Evolutionary conservation across 2,113 vertebrate species (phyloP).

Genomic region (Elachura formosa): DNA sequence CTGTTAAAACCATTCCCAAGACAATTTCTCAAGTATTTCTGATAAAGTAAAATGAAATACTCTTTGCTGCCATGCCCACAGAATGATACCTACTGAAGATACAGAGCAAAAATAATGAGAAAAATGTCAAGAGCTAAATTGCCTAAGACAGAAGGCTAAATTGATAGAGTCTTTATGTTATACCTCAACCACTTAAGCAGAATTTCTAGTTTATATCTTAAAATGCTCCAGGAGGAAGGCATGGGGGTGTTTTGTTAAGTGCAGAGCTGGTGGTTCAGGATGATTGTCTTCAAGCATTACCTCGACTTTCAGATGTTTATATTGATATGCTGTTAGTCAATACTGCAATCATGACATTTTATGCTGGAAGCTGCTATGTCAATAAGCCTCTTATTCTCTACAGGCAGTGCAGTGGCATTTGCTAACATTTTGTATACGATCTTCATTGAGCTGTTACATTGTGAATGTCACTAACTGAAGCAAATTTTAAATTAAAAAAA

Average conservation of each 20-base stretch:
- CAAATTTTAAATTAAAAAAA: neutral
- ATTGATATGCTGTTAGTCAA: conserved; percentile 49
- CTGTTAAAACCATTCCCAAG: neutral
- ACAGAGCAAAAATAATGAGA: neutral
- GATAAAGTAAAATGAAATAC: neutral
- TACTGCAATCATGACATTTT: conserved; percentile 57
- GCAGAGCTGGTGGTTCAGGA: neutral
- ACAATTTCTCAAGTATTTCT: neutral
- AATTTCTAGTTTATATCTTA: neutral
- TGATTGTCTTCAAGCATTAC: neutral
- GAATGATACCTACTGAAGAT: neutral
- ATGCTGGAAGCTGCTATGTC: conserved; percentile 17
- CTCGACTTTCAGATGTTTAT: conserved; percentile 29
- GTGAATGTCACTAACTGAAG: conserved; percentile 27
- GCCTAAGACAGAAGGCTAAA: neutral
- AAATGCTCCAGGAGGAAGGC: neutral
- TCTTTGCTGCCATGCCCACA: neutral
- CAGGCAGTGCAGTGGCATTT: conserved; percentile 46
- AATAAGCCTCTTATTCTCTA: conserved; percentile 51
- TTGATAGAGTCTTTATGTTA: neutral
- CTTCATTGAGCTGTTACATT: conserved; percentile 7
- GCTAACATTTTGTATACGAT: conserved; percentile 1
- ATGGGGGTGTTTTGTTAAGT: neutral
- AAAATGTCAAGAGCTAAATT: conserved; percentile 1
- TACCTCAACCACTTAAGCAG: neutral